Percentiles rank a stretch among this genome's conserved stretches.
Evolutionary conservation across 2,888 invertebrate species (phyloP).

Genomic region (Andrena hattorfiana): DNA sequence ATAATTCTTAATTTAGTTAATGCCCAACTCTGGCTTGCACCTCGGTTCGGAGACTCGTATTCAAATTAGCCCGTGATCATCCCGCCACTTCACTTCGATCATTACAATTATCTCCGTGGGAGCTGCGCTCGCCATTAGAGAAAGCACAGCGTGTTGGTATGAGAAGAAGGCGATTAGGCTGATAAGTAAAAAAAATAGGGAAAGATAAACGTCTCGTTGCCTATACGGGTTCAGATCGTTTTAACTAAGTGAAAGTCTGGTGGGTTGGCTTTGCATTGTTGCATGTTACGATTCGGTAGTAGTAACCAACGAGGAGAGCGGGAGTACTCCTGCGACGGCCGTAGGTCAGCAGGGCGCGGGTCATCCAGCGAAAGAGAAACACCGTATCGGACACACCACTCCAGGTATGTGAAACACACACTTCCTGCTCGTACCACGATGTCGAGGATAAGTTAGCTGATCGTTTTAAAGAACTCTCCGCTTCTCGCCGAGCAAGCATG

Average conservation of each 20-base stretch:
- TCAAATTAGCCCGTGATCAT: not conserved
- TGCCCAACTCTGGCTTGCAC: no score
- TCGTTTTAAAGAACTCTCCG: slow-evolving; percentile 39
- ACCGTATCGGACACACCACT: slow-evolving; percentile 83
- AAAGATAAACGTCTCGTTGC: slow-evolving; percentile 51
- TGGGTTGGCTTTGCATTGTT: slow-evolving; percentile 85
- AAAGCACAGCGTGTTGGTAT: not conserved
- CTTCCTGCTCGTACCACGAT: slow-evolving; percentile 27
- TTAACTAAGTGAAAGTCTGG: slow-evolving; percentile 82
- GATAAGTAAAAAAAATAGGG: slow-evolving; percentile 4
- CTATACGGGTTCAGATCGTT: slow-evolving; percentile 56
- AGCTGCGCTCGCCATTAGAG: not conserved
- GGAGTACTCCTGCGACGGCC: slow-evolving; percentile 85
- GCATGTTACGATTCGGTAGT: slow-evolving; percentile 85
- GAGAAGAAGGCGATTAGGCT: not conserved
- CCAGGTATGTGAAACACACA: slow-evolving; percentile 79
- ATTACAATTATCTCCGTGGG: not conserved
- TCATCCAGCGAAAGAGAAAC: slow-evolving; percentile 87
- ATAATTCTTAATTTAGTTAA: no score
- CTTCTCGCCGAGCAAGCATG: slow-evolving; percentile 63
- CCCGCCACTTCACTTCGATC: not conserved
- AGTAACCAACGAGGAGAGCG: slow-evolving; percentile 83
- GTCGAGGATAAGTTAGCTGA: slow-evolving; percentile 37
- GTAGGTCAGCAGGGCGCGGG: slow-evolving; percentile 86
- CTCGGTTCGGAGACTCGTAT: not conserved